phyloP scores from a whole-genome alignment of 2,888 invertebrate genomes.

The Timandra comae region DNA sequence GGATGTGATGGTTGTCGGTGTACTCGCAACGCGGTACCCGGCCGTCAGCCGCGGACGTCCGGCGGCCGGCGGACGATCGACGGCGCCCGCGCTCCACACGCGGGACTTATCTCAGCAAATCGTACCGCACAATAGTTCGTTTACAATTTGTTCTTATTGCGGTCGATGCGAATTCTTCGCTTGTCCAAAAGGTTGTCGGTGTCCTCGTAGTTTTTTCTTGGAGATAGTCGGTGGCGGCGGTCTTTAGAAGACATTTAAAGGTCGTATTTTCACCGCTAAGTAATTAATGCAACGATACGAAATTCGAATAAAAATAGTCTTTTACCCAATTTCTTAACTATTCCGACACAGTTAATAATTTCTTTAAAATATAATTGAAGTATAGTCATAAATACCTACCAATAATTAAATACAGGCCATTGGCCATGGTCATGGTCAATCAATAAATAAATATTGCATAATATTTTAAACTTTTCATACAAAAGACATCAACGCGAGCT shows the following conservation, averaged over 20 bases:
- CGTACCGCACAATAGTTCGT: slow-evolving; percentile 72
- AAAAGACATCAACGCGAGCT: slow-evolving; percentile 21
- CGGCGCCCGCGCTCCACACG: slow-evolving; percentile 49
- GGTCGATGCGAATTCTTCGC: slow-evolving; percentile 69
- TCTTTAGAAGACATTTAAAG: slow-evolving; percentile 32
- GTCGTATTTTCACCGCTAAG: background rate
- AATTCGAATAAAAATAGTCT: background rate
- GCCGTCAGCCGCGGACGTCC: slow-evolving; percentile 46
- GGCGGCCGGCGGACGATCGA: slow-evolving; percentile 42
- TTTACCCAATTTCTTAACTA: no score
- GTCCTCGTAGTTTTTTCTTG: slow-evolving; percentile 63
- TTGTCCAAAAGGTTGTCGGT: slow-evolving; percentile 57
- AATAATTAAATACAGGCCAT: no score
- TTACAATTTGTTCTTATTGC: slow-evolving; percentile 75
- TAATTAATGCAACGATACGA: background rate
- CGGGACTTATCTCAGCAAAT: slow-evolving; percentile 72
- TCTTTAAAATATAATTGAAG: no score
- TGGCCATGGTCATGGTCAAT: no score
- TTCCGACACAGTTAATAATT: no score
- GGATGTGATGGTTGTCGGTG: slow-evolving; percentile 11
- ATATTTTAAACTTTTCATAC: no score
- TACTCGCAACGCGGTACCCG: slow-evolving; percentile 21
- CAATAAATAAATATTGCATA: no score
- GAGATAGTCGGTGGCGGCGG: slow-evolving; percentile 38
- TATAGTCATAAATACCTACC: no score